phyloP scores from a whole-genome alignment of 1,140 invertebrate species.

The Drosophila nasuta region DNA sequence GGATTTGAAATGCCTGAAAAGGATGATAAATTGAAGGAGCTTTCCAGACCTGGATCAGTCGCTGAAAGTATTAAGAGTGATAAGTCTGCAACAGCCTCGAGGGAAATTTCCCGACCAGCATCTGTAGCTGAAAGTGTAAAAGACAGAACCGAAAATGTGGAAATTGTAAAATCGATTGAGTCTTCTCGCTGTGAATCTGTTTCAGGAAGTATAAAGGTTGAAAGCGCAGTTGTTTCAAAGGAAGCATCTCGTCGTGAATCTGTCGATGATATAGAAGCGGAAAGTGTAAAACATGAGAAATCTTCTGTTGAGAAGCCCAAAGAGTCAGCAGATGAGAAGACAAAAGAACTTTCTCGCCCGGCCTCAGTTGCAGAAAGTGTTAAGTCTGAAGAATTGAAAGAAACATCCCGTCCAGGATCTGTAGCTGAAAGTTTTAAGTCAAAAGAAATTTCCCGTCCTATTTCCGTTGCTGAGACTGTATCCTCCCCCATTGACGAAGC shows the following conservation, averaged over 20 bases:
- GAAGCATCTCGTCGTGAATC: slow-evolving; percentile 19
- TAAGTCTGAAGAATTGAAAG: slow-evolving; percentile 44
- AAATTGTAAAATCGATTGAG: slow-evolving; percentile 29
- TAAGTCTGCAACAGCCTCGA: slow-evolving; percentile 1
- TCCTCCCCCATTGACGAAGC: slow-evolving; percentile 74
- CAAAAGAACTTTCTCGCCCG: slow-evolving; percentile 37
- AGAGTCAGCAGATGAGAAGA: slow-evolving; percentile 11
- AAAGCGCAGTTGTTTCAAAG: slow-evolving; percentile 24
- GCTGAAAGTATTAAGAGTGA: slow-evolving; percentile 31
- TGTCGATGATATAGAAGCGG: slow-evolving; percentile 30
- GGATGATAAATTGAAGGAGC: slow-evolving; percentile 28
- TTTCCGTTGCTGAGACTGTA: slow-evolving; percentile 62
- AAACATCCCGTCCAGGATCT: slow-evolving; percentile 48
- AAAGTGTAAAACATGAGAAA: slow-evolving; percentile 33
- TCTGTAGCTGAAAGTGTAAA: slow-evolving; percentile 43
- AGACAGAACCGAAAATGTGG: slow-evolving; percentile 18
- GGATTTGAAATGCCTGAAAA: slow-evolving; percentile 13
- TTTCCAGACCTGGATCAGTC: slow-evolving; percentile 43
- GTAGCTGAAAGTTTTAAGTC: slow-evolving; percentile 30
- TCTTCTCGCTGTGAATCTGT: slow-evolving; percentile 47
- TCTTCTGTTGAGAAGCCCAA: slow-evolving; percentile 24
- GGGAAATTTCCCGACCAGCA: slow-evolving; percentile 26
- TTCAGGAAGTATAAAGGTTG: slow-evolving; percentile 16
- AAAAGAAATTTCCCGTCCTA: slow-evolving; percentile 45
- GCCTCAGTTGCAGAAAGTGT: slow-evolving; percentile 44